Evolutionary conservation across 2,797 vertebrate species (phyloP).

Genomic region (Prionace glauca): DNA sequence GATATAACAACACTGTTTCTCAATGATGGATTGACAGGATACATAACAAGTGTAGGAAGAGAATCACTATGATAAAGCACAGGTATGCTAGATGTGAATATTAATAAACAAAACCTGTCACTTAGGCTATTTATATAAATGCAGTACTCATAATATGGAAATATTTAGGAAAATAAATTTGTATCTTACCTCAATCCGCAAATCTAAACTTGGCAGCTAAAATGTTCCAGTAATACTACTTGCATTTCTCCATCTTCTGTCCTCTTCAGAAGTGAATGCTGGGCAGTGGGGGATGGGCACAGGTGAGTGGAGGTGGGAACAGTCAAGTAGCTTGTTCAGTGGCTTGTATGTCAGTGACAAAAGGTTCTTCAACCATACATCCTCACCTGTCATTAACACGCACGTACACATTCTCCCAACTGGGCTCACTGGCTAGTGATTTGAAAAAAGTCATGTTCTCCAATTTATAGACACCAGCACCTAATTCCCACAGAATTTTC

Average conservation of each 20-base stretch:
- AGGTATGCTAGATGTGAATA: not conserved
- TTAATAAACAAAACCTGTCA: not conserved
- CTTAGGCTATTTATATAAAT: not conserved
- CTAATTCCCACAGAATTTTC: not conserved
- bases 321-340: not conserved
- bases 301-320: not conserved
- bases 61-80: not conserved
- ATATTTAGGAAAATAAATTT: not conserved
- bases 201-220: not conserved
- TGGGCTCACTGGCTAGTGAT: not conserved
- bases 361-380: not conserved
- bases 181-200: not conserved
- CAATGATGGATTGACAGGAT: not conserved
- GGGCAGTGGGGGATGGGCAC: rapidly evolving
- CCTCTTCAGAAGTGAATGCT: rapidly evolving
- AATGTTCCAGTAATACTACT: not conserved
- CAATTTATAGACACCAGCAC: not conserved
- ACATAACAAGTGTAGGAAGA: not conserved
- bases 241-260: not conserved
- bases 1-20: not conserved
- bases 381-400: not conserved
- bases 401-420: not conserved
- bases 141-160: not conserved
- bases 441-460: not conserved
- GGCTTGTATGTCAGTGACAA: not conserved